phyloP scores from a whole-genome alignment of 2,113 vertebrate genomes.

The Panthera tigris region DNA sequence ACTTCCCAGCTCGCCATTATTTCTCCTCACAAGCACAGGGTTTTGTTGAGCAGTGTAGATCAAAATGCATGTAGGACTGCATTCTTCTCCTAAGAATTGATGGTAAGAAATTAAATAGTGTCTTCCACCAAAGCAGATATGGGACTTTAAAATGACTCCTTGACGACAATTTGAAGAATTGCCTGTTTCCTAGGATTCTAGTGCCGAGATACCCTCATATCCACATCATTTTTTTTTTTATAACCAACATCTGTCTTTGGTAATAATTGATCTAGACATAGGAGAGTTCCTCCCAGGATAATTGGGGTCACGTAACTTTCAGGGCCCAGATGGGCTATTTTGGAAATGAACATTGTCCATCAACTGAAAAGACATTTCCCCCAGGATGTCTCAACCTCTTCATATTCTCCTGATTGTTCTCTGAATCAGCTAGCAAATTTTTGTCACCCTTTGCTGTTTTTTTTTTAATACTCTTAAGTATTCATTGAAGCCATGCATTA shows the following conservation, averaged over 20 bases:
- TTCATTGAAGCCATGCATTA: not conserved
- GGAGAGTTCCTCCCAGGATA: not conserved
- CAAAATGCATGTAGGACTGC: not conserved
- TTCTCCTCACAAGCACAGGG: not conserved
- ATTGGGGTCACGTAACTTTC: not conserved
- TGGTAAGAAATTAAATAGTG: not conserved
- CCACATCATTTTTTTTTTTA: not conserved
- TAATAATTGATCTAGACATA: not conserved
- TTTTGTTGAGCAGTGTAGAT: not conserved
- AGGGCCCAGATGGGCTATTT: not conserved
- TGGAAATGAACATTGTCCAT: not conserved
- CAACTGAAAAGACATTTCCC: not conserved
- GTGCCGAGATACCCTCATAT: not conserved
- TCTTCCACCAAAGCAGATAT: not conserved
- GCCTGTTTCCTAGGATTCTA: conserved; percentile 1
- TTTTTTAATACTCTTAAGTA: not conserved
- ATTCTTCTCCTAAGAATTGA: not conserved
- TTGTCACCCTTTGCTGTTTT: not conserved
- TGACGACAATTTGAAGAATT: conserved; percentile 14
- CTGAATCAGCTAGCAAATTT: not conserved
- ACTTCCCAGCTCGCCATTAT: not conserved
- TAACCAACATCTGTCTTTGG: not conserved
- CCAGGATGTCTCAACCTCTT: not conserved
- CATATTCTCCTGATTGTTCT: not conserved
- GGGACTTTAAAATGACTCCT: not conserved